Conservation (phyloP, 2,888 invertebrate species). For the Drosophila colorata region DNA sequence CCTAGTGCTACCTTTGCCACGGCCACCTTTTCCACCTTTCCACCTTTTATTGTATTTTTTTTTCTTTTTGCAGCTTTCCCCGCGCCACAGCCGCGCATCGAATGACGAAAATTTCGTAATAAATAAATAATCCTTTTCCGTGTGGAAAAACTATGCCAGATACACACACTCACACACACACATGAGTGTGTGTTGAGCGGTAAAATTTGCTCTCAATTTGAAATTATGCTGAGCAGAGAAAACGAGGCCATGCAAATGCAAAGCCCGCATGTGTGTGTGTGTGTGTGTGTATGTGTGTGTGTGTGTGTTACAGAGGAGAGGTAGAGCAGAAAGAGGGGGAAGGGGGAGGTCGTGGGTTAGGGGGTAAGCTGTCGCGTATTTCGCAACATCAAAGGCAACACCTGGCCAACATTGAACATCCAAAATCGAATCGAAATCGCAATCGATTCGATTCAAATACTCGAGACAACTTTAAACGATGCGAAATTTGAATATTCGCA, state of each 20-base stretch:
- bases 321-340: background rate
- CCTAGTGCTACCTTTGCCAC: conserved; percentile 27
- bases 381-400: conserved; percentile 67
- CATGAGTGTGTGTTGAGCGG: conserved; percentile 42
- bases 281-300: conserved; percentile 8
- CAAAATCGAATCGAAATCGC: conserved; percentile 52
- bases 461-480: conserved; percentile 41
- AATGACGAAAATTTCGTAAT: conserved; percentile 80
- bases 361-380: conserved; percentile 46
- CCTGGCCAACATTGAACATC: conserved; percentile 63
- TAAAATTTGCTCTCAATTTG: conserved; percentile 78
- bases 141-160: conserved; percentile 73
- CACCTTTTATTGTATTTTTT: conserved; percentile 13
- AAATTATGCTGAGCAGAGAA: conserved; percentile 64
- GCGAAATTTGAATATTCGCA: conserved; percentile 43
- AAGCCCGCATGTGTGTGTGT: conserved; percentile 64
- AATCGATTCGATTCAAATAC: conserved; percentile 46
- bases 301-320: background rate
- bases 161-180: conserved; percentile 10
- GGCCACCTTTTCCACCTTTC: conserved; percentile 39
- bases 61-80: conserved; percentile 68
- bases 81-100: conserved; percentile 74
- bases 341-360: background rate
- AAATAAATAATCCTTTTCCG: conserved; percentile 77
- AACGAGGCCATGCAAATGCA: conserved; percentile 77